Conservation (phyloP, 2,797 vertebrate genomes). For the Channallabes apus region DNA sequence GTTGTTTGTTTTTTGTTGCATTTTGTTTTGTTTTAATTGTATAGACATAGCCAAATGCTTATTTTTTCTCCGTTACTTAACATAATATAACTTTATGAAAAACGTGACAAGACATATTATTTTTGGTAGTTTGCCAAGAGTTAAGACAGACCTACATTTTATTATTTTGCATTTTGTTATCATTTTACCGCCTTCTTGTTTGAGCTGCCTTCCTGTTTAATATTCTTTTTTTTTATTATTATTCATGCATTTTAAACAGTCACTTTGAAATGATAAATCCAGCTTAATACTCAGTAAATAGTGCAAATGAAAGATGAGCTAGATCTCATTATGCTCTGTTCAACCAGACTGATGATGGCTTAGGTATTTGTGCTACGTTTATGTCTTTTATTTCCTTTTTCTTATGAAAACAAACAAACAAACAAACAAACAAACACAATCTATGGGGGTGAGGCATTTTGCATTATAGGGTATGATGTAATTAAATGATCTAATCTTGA, state of each 20-base stretch:
- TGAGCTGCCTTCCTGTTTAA: not conserved
- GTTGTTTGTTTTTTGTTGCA: no score
- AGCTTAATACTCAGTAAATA: not conserved
- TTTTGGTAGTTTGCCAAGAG: no score
- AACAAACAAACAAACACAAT: not conserved
- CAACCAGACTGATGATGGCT: not conserved
- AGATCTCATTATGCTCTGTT: not conserved
- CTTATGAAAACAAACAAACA: not conserved
- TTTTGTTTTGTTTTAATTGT: no score
- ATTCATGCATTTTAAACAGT: not conserved
- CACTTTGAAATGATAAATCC: not conserved
- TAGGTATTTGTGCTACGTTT: not conserved
- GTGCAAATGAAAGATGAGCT: not conserved
- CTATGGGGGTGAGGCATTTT: not conserved
- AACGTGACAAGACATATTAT: not conserved
- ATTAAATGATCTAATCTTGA: not conserved
- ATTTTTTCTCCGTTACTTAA: not conserved
- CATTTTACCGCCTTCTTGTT: not conserved
- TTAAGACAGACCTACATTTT: not conserved
- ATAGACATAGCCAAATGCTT: no score
- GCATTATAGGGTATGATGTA: not conserved
- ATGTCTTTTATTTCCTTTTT: not conserved
- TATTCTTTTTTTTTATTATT: not conserved
- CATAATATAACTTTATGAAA: not conserved
- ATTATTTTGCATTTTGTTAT: not conserved